A percentile compares a stretch with the other conserved stretches of the same genome.
phyloP scores from a whole-genome alignment of 2,888 invertebrate genomes.

The Agrochola circellaris region DNA sequence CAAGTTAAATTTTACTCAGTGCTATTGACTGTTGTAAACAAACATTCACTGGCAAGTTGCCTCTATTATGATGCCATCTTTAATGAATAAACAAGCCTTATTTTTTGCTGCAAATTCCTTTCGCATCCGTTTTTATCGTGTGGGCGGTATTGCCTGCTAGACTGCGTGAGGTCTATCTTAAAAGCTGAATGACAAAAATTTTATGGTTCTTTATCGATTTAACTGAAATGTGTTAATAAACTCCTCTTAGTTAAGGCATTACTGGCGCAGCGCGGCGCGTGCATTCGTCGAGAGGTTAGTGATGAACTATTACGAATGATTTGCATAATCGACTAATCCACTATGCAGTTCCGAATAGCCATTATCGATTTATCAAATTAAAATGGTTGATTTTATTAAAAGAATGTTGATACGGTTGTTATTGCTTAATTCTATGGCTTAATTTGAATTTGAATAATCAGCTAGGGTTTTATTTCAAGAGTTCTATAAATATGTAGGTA shows the following conservation, averaged over 20 bases:
- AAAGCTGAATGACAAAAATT: constrained; percentile 23
- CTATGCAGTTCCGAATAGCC: constrained; percentile 47
- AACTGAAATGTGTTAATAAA: constrained; percentile 50
- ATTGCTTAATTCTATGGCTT: constrained; percentile 42
- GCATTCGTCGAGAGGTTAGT: constrained; percentile 50
- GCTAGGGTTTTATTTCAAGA: constrained; percentile 9
- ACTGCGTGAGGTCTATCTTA: constrained; percentile 57
- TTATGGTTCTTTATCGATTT: constrained; percentile 41
- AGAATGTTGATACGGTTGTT: constrained; percentile 43
- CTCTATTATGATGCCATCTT: constrained; percentile 33
- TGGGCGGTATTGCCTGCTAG: constrained; percentile 40
- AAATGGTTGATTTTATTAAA: constrained; percentile 50
- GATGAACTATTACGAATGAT: constrained; percentile 57
- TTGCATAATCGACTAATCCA: constrained; percentile 63
- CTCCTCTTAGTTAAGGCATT: constrained; percentile 27
- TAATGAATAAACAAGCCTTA: constrained; percentile 34
- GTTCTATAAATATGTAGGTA: constrained; percentile 8
- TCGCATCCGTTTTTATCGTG: constrained; percentile 48
- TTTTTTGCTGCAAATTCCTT: constrained; percentile 50
- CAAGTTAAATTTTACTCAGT: not conserved
- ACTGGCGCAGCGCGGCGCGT: constrained; percentile 18
- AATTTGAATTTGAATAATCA: too few relatives aligned
- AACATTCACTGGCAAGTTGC: constrained; percentile 22
- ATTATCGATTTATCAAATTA: constrained; percentile 59
- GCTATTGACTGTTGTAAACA: constrained; percentile 24